Percentiles rank a stretch among this genome's conserved stretches.
Evolutionary conservation across 2,888 invertebrate genomes (phyloP).

Genomic region (Synanthedon vespiformis): DNA sequence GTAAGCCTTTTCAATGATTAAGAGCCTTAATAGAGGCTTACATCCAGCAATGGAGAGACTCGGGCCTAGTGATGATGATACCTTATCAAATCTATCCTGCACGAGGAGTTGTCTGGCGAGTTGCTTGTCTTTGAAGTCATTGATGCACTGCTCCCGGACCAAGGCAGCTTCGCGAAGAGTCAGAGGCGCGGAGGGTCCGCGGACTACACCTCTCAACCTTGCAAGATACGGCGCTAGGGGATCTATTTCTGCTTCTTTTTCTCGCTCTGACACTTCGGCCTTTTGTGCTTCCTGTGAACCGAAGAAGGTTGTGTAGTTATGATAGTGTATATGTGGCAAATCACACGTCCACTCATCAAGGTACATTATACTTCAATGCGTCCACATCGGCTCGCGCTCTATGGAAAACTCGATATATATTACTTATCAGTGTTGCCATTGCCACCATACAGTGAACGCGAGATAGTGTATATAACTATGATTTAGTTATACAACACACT

Average conservation of each 20-base stretch:
- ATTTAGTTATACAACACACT: too few relatives aligned
- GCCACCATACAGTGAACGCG: too few relatives aligned
- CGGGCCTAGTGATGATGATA: constrained; percentile 29
- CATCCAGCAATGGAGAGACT: background rate
- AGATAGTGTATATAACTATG: too few relatives aligned
- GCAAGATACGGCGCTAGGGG: constrained; percentile 75
- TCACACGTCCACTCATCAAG: too few relatives aligned
- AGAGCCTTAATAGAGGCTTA: too few relatives aligned
- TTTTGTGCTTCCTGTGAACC: constrained; percentile 51
- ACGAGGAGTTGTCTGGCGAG: constrained; percentile 74
- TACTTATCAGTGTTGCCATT: too few relatives aligned
- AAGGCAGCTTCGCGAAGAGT: constrained; percentile 59
- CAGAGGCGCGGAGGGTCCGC: constrained; percentile 41
- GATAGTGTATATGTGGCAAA: too few relatives aligned
- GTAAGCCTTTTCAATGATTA: background rate
- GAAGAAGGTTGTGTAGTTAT: too few relatives aligned
- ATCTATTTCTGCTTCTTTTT: constrained; percentile 73
- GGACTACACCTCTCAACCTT: constrained; percentile 62
- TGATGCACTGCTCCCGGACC: constrained; percentile 71
- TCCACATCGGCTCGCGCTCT: too few relatives aligned
- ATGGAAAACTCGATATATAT: too few relatives aligned
- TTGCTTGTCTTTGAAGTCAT: constrained; percentile 75
- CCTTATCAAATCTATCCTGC: constrained; percentile 75
- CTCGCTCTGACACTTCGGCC: constrained; percentile 66
- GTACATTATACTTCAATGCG: too few relatives aligned